Conservation (phyloP, 1,140 invertebrate species). For the Plutomurus gul region DNA sequence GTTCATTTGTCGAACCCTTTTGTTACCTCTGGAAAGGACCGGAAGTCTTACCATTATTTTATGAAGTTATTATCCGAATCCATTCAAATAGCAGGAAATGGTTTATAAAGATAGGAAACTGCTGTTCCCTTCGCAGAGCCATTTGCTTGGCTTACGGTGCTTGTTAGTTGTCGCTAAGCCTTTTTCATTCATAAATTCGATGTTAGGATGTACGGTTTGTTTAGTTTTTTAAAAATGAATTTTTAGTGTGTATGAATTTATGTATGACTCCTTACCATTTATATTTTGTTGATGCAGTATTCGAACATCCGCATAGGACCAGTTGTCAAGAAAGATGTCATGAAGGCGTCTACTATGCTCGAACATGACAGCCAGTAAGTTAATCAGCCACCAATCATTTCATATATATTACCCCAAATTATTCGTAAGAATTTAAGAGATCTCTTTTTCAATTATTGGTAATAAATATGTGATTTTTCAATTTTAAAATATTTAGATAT, state of each 20-base stretch:
- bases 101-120: conserved; percentile 25
- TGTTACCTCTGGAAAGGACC: conserved; percentile 16
- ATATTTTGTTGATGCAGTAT: conserved; percentile 71
- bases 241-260: neutral
- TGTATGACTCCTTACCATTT: neutral
- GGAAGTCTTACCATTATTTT: conserved; percentile 11
- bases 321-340: conserved; percentile 98
- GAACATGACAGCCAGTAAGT: conserved; percentile 96
- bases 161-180: no score
- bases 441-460: neutral
- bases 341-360: conserved; percentile 99
- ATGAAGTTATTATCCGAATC: neutral
- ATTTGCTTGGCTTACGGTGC: no score
- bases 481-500: neutral
- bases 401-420: neutral
- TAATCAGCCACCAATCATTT: neutral
- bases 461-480: neutral
- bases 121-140: neutral
- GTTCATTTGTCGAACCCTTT: neutral
- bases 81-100: conserved; percentile 11
- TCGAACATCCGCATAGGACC: conserved; percentile 98
- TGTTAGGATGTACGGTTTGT: no score
- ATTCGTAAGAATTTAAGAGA: neutral
- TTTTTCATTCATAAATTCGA: no score
- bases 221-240: neutral